Percentiles rank a stretch among this genome's conserved stretches.
Conservation (phyloP, 2,888 invertebrate genomes). For the Hermaeophaga mercurialis region DNA sequence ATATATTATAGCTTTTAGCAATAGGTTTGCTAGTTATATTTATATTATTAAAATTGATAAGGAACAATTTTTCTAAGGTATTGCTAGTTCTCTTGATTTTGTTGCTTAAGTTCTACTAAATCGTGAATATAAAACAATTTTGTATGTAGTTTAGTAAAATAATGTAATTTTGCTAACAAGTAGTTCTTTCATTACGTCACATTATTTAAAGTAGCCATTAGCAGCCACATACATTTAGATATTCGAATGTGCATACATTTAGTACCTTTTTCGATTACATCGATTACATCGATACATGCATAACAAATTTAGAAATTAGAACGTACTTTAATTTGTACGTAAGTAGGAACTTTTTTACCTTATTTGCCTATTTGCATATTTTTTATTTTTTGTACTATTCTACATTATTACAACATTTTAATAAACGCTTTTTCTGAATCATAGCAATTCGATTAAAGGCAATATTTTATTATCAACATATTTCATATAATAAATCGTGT, state of each 20-base stretch:
- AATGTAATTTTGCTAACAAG: neutral
- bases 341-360: constrained; percentile 47
- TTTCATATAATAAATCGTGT: constrained; percentile 3
- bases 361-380: constrained; percentile 51
- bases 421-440: constrained; percentile 9
- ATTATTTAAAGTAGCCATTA: constrained; percentile 35
- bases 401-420: constrained; percentile 19
- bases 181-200: constrained; percentile 20
- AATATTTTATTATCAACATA: neutral
- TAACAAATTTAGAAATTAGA: constrained; percentile 48
- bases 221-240: constrained; percentile 35
- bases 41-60: too few relatives aligned
- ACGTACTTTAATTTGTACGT: constrained; percentile 50
- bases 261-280: constrained; percentile 33
- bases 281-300: constrained; percentile 38
- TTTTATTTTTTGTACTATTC: constrained; percentile 29
- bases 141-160: too few relatives aligned
- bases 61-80: too few relatives aligned
- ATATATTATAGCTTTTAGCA: too few relatives aligned
- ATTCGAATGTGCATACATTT: constrained; percentile 41
- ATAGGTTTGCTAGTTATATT: too few relatives aligned
- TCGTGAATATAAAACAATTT: too few relatives aligned
- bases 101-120: too few relatives aligned
- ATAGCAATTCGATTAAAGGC: neutral
- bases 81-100: too few relatives aligned